Percentiles rank a stretch among this genome's conserved stretches.
These are phyloP conservation scores for Forbesichthys agassizii DNA, from an alignment of 2,113 vertebrate genomes.

Conservation along the genomic window DNA sequence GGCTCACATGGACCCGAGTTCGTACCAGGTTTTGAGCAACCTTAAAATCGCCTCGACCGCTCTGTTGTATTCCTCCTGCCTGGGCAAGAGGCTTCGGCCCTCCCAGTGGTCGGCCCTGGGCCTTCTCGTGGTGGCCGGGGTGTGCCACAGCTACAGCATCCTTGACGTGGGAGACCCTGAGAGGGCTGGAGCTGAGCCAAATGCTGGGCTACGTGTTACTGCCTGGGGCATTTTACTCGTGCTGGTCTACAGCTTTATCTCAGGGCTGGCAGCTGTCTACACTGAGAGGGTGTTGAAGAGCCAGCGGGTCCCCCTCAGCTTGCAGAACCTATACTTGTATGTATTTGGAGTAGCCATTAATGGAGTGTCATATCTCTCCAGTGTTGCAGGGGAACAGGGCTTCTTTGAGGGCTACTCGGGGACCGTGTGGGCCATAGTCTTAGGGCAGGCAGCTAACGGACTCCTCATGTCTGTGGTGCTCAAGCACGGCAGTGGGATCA, in stretches of 20 bases:
- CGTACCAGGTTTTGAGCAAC: slow-evolving; percentile 92
- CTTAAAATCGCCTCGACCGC: slow-evolving; percentile 90
- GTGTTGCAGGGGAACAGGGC: slow-evolving; percentile 33
- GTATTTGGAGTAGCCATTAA: slow-evolving; percentile 87
- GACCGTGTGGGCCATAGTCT: slow-evolving; percentile 81
- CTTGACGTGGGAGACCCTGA: slow-evolving; percentile 55
- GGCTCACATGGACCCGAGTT: slow-evolving; percentile 93
- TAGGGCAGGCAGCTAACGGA: slow-evolving; percentile 87
- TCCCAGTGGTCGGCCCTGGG: slow-evolving; percentile 81
- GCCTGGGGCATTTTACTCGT: slow-evolving; percentile 82
- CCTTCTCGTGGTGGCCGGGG: slow-evolving; percentile 82
- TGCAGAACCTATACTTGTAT: slow-evolving; percentile 94
- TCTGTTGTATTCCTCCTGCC: slow-evolving; percentile 83
- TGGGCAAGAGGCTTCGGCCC: slow-evolving; percentile 75
- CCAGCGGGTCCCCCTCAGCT: slow-evolving; percentile 84
- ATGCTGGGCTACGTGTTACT: slow-evolving; percentile 75
- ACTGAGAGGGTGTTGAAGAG: slow-evolving; percentile 87
- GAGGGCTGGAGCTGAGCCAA: background rate
- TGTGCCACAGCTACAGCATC: slow-evolving; percentile 82
- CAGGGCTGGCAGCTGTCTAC: slow-evolving; percentile 88
- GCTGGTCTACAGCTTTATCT: slow-evolving; percentile 83
- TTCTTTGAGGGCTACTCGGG: slow-evolving; percentile 86
- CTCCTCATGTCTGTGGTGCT: slow-evolving; percentile 92
- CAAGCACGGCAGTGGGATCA: slow-evolving; percentile 94
- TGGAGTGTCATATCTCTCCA: slow-evolving; percentile 69